phyloP scores from a whole-genome alignment of 2,113 vertebrate genomes.

The Catagonus wagneri region DNA sequence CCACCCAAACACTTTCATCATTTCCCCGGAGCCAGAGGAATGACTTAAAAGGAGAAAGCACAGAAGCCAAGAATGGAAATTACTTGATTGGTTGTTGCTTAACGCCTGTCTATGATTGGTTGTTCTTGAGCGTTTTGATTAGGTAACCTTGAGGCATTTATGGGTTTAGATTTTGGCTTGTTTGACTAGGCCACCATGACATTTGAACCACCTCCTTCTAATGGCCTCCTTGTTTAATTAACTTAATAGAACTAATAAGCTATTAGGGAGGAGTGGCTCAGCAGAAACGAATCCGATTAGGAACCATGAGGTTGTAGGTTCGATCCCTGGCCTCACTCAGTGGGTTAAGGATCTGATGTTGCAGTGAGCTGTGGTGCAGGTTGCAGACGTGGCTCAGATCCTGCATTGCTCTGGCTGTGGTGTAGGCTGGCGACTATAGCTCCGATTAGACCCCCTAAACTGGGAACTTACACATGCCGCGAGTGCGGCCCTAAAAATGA shows the following conservation, averaged over 20 bases:
- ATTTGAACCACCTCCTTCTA: background rate
- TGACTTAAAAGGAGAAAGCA: background rate
- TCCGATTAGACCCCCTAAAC: too few relatives aligned
- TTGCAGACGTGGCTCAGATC: too few relatives aligned
- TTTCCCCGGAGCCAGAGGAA: background rate
- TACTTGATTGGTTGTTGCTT: background rate
- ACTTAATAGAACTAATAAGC: constrained; percentile 5
- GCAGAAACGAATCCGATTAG: background rate
- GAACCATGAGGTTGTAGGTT: background rate
- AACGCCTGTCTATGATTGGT: background rate
- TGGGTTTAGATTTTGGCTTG: background rate
- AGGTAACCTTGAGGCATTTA: background rate
- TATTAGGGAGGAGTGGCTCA: background rate
- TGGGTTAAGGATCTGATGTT: too few relatives aligned
- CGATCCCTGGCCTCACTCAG: too few relatives aligned
- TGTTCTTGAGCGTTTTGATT: background rate
- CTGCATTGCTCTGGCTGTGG: too few relatives aligned
- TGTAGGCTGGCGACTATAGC: too few relatives aligned
- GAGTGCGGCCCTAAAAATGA: too few relatives aligned
- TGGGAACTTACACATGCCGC: too few relatives aligned
- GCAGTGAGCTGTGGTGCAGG: too few relatives aligned
- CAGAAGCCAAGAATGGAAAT: background rate
- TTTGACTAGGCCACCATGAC: background rate
- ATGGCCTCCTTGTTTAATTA: background rate
- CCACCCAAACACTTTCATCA: too few relatives aligned